Conservation (phyloP, 2,797 vertebrate genomes). For the Cottoperca gobio region DNA sequence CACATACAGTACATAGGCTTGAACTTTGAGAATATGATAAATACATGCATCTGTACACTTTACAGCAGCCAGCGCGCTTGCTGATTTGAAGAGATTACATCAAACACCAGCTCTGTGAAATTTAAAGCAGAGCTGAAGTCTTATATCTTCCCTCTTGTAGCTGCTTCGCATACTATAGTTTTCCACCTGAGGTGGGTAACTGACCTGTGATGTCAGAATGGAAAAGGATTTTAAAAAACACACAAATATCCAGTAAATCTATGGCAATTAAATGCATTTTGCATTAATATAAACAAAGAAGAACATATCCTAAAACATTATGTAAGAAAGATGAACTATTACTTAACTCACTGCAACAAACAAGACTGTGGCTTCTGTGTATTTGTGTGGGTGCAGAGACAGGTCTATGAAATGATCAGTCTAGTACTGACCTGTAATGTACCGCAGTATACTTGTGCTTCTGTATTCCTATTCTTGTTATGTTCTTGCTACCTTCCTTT, state of each 20-base stretch:
- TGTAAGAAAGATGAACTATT: background rate
- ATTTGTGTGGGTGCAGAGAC: conserved; percentile 20
- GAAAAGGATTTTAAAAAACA: background rate
- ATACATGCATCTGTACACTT: background rate
- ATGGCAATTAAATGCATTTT: background rate
- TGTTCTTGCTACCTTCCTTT: conserved; percentile 15
- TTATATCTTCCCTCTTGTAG: background rate
- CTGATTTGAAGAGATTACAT: conserved; percentile 3
- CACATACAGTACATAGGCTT: conserved; percentile 9
- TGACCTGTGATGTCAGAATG: background rate
- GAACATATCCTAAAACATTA: background rate
- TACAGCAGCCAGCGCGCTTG: background rate
- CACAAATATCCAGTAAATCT: background rate
- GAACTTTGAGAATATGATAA: background rate
- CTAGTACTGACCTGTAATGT: no score
- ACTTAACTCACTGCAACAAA: conserved; percentile 24
- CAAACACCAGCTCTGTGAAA: background rate
- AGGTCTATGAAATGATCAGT: background rate
- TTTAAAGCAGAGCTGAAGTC: background rate
- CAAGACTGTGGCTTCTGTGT: background rate
- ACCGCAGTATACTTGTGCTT: background rate
- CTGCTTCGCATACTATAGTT: background rate
- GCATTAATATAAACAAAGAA: background rate
- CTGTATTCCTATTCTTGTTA: conserved; percentile 3
- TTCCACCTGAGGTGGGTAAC: background rate